Base-by-base conservation (phyloP, 2,888 invertebrate species). In the Mythimna impura region DNA sequence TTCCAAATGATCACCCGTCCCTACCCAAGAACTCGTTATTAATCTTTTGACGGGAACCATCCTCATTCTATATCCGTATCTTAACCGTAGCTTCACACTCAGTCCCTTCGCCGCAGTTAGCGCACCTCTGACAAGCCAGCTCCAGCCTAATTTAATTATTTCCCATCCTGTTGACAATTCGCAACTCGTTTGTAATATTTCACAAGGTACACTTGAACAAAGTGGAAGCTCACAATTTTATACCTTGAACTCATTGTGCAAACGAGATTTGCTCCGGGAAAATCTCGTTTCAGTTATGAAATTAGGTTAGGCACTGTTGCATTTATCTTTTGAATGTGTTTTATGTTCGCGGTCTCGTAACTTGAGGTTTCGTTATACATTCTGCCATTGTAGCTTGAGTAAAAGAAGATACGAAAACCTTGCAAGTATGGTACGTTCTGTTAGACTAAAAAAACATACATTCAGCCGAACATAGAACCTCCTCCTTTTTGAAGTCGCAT, bases 141-240 rank as follows among this genome's bases (percentile, higher is more conserved):
- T 71, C 62, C 63, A 20, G 67, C 75, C 70, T 87, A 80, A 87
- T 86, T 83, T 68, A 75, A 85, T 85, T 77, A 87, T 65, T 78
- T 70, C 71, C 64, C 60, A 62, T 76, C 61, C 76, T 78, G 83
- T 78, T 81, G 81, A 84, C 76, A 81, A 86, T 76, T 82, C 66
- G 12, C 82, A 76, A 79, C 76, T 80, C 66, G 77, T 76, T 73
- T 77, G 69, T 81, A 78, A 81, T 82, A 83, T 86, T 86, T 79
- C 79, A 77, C 66, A 67, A 78, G 69, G 72, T 76, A 73, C 72
- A 73, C 76, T 82, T 73, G 58, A 81, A 76, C 70, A 75, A 76
- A 77, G 66, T 62, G 71, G 76, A 71, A 72, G 69, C 82, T 75
- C 58, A 60, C 72, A 71, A 78, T 81, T 77, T 79, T 79, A 65